Conservation (phyloP, 2,888 invertebrate species). For the Gari tellinella region DNA sequence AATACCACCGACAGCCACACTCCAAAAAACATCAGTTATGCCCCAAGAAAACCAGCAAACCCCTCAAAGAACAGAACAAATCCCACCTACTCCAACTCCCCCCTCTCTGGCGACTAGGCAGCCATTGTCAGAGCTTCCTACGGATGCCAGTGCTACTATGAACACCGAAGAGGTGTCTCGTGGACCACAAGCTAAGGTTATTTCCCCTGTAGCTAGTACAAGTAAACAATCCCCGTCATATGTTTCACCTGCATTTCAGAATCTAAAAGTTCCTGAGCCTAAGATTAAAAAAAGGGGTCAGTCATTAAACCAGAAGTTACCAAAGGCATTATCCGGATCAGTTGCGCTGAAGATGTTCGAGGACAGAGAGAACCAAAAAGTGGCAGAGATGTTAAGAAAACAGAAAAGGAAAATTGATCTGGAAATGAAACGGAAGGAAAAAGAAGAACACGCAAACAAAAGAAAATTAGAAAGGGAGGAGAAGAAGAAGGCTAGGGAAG, state of each 20-base stretch:
- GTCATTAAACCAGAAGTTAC: conserved; percentile 8
- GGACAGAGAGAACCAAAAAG: conserved; percentile 14
- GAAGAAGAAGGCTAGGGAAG: not conserved
- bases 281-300: not conserved
- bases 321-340: conserved; percentile 21
- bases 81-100: no score
- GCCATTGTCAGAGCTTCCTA: no score
- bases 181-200: not conserved
- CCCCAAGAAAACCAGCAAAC: no score
- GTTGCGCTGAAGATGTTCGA: conserved; percentile 15
- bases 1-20: no score
- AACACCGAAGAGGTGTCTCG: no score
- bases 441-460: conserved; percentile 1
- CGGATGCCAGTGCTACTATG: no score
- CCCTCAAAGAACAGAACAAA: no score
- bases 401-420: conserved; percentile 10
- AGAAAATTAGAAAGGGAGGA: not conserved
- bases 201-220: not conserved
- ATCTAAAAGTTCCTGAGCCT: conserved; percentile 6
- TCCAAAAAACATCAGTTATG: no score
- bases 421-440: conserved; percentile 1
- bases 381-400: not conserved
- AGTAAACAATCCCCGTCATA: not conserved
- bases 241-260: conserved; percentile 4
- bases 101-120: no score